A percentile compares a stretch with the other conserved stretches of the same genome.
phyloP scores from a whole-genome alignment of 2,888 invertebrate species.

The Clivina fossor region DNA sequence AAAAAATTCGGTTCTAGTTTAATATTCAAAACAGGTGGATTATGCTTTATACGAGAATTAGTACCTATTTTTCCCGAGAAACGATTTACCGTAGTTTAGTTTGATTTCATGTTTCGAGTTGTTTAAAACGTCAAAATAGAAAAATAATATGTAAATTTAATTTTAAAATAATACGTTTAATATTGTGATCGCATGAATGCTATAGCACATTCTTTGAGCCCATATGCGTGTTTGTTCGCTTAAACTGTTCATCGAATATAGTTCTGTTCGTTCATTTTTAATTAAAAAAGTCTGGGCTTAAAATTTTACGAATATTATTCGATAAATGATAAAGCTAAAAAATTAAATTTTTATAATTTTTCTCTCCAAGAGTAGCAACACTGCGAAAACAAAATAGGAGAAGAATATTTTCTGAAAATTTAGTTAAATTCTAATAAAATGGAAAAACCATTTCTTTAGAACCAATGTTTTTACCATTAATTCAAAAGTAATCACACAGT shows the following conservation, averaged over 20 bases:
- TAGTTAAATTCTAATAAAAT: too few species aligned
- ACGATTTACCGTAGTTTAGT: slow-evolving; percentile 16
- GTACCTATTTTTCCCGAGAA: slow-evolving; percentile 13
- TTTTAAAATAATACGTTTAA: slow-evolving; percentile 25
- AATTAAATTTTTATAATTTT: too few species aligned
- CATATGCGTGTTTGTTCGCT: slow-evolving; percentile 9
- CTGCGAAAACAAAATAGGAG: too few species aligned
- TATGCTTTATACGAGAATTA: slow-evolving; percentile 12
- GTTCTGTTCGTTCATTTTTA: too few species aligned
- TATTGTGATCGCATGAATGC: slow-evolving; percentile 22
- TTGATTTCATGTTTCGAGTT: slow-evolving; percentile 17
- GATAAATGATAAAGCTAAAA: too few species aligned
- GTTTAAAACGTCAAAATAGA: slow-evolving; percentile 25
- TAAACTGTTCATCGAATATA: slow-evolving; percentile 18
- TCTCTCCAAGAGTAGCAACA: too few species aligned
- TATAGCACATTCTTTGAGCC: slow-evolving; percentile 13
- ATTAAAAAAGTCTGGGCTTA: too few species aligned
- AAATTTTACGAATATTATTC: too few species aligned
- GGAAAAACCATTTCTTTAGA: too few species aligned
- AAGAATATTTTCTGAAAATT: too few species aligned
- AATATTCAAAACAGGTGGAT: slow-evolving; percentile 24
- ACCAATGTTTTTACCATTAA: too few species aligned
- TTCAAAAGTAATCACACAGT: too few species aligned
- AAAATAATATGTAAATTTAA: slow-evolving; percentile 31
- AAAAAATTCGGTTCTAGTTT: not conserved